Evolutionary conservation across 1,140 invertebrate species (phyloP), one percentile per base, ranked within the genome.

Genomic region (Tetramorium alpestre): DNA sequence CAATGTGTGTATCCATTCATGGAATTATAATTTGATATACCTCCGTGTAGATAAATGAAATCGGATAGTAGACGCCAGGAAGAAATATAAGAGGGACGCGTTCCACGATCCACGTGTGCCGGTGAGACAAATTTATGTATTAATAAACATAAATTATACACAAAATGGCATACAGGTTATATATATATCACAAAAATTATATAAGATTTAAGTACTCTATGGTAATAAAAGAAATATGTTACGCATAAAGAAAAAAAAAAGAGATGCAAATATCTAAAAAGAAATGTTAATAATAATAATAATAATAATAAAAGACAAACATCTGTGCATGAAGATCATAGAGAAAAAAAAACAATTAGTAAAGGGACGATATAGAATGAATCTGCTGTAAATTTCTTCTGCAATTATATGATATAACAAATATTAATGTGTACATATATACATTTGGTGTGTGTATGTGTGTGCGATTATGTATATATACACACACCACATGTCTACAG

Each of bases 151-250:
- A 93, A 94, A 93, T 92, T 93, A 94, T 93, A 94, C 88, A 89
- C 85, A 92, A 92, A 93, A 92, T 93, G 90, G 93, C 89, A 94
- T 91, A 92, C 93, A 94, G 92, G 91, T 93, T 93, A 93, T 94
- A 94, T 47, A 94, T 91, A 75, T 75, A 49, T 81, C 91, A 91
- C 69, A 92, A 91, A 93, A 89, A 88, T 88, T 89, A 92, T 90
- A 90, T 93, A 93, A 92, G 78, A 91, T 89, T 92, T 92, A 91
- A 91, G 87, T 87, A 92, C 91, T 92, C 88, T 90, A 94, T 91
- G 88, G 91, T 93, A 90, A 93, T 93, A 92, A 92, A 93, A 94
- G 87, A 93, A 93, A 92, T 92, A 93, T 94, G 92, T 90, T 92
- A 93, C 87, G 88, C 93, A 92, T 93, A 94, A 78, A 78, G 58